Conservation (phyloP, 2,113 vertebrate genomes). For the Eublepharis macularius region DNA sequence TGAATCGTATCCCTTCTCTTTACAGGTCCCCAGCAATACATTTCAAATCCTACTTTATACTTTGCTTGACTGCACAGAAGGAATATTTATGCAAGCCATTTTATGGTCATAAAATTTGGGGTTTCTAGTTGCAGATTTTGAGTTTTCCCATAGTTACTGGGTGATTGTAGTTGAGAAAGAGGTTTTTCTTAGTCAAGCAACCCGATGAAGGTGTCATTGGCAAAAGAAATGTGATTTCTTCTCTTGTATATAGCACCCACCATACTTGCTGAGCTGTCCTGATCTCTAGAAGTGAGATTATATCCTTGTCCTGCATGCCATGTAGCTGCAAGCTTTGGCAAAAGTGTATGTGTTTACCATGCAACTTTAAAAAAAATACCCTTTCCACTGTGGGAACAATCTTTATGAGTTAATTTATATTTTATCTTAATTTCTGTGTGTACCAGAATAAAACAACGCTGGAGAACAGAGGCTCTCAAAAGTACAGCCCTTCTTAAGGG, state of each 20-base stretch:
- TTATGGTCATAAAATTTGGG: not conserved
- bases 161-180: not conserved
- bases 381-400: not conserved
- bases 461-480: not conserved
- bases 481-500: not conserved
- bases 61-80: not conserved
- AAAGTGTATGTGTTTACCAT: not conserved
- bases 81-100: not conserved
- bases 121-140: not conserved
- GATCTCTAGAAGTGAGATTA: not conserved
- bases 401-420: not conserved
- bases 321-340: not conserved
- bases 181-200: not conserved
- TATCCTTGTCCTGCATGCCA: conserved; percentile 1
- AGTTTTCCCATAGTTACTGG: not conserved
- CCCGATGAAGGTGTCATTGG: not conserved
- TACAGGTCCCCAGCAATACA: not conserved
- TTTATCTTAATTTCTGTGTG: not conserved
- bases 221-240: not conserved
- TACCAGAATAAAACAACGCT: not conserved
- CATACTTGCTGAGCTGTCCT: conserved; percentile 1
- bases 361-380: not conserved
- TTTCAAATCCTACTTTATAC: not conserved
- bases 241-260: not conserved
- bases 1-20: not conserved